A percentile compares a stretch with the other conserved stretches of the same genome.
Evolutionary conservation across 2,113 vertebrate genomes (phyloP).

Genomic region (Tupaia chinensis): DNA sequence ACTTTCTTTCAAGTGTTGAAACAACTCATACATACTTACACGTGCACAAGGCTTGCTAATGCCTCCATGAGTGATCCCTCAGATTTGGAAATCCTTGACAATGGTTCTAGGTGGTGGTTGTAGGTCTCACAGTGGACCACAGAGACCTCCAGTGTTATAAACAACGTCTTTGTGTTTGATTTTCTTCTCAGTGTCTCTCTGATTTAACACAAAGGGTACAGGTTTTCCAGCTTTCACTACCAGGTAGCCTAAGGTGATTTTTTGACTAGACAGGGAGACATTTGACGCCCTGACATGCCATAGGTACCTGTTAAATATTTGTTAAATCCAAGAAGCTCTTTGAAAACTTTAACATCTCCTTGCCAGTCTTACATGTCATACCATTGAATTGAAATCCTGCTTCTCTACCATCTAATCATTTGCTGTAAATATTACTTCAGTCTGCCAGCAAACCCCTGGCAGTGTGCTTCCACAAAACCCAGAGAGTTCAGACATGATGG

Average conservation of each 20-base stretch:
- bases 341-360: neutral
- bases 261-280: neutral
- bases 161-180: neutral
- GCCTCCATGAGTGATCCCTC: neutral
- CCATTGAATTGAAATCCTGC: neutral
- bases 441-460: neutral
- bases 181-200: neutral
- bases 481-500: neutral
- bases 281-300: neutral
- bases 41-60: neutral
- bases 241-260: neutral
- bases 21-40: neutral
- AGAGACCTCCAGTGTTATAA: neutral
- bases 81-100: neutral
- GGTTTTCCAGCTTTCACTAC: neutral
- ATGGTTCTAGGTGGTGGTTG: neutral
- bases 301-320: neutral
- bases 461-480: neutral
- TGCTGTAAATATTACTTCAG: slow-evolving; percentile 16
- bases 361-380: neutral
- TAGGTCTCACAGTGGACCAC: neutral
- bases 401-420: neutral
- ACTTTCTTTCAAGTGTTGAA: neutral
- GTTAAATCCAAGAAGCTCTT: neutral
- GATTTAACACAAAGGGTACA: neutral